These are phyloP conservation scores for Clupea harengus DNA, from an alignment of 2,113 vertebrate species.

Conservation along the genomic window DNA sequence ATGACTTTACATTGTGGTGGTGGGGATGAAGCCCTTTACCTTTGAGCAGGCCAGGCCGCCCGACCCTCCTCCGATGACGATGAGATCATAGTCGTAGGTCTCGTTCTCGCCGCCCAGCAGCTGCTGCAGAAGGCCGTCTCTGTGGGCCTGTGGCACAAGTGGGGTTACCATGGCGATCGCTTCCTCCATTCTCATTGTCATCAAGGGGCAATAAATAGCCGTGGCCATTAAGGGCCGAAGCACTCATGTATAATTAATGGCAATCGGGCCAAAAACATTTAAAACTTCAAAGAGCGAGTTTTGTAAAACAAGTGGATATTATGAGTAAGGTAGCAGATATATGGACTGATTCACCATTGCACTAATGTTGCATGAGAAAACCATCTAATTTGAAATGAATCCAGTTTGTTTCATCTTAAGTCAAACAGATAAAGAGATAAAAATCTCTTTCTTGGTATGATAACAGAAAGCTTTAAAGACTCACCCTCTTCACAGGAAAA, in stretches of 20 bases:
- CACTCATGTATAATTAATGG: slow-evolving; percentile 44
- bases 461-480: neutral
- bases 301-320: neutral
- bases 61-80: slow-evolving; percentile 92
- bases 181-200: slow-evolving; percentile 22
- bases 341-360: neutral
- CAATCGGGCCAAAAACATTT: slow-evolving; percentile 4
- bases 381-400: neutral
- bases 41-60: slow-evolving; percentile 95
- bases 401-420: neutral
- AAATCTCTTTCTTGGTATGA: neutral
- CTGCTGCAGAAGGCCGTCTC: slow-evolving; percentile 82
- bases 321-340: neutral
- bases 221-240: neutral
- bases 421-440: neutral
- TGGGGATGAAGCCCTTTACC: slow-evolving; percentile 66
- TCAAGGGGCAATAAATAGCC: slow-evolving; percentile 25
- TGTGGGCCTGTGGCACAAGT: slow-evolving; percentile 74
- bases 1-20: neutral
- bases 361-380: neutral
- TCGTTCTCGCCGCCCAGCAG: slow-evolving; percentile 71
- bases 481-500: too few relatives aligned
- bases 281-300: slow-evolving; percentile 7
- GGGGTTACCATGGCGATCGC: slow-evolving; percentile 33
- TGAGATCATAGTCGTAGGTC: slow-evolving; percentile 87